Conservation (phyloP, 2,113 vertebrate species). For the Aphelocoma coerulescens region DNA sequence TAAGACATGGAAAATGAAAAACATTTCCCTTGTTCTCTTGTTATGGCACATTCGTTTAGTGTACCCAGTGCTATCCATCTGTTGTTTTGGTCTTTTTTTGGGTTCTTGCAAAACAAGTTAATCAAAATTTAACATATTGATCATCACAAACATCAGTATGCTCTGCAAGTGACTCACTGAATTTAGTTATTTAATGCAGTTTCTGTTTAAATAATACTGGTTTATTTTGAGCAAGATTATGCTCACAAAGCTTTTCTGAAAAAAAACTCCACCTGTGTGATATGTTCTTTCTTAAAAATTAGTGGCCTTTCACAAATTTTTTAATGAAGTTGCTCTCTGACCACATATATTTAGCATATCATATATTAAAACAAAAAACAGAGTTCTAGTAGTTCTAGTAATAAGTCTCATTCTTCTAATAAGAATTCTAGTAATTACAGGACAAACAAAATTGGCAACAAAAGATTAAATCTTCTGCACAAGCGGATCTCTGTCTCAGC, state of each 20-base stretch:
- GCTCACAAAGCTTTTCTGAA: neutral
- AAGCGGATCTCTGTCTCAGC: accelerated
- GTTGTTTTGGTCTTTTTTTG: neutral
- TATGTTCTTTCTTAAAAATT: neutral
- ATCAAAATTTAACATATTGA: neutral
- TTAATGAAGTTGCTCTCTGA: neutral
- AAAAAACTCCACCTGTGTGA: accelerated
- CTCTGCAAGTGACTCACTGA: neutral
- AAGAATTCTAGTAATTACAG: neutral
- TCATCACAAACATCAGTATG: neutral
- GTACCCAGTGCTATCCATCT: neutral
- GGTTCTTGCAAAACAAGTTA: neutral
- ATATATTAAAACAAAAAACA: neutral
- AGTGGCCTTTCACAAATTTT: neutral
- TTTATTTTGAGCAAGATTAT: neutral
- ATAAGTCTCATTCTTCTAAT: neutral
- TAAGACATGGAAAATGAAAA: neutral
- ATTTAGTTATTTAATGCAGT: neutral
- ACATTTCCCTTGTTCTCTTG: neutral
- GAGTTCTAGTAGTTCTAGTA: neutral
- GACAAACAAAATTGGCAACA: neutral
- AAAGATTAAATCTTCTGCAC: neutral
- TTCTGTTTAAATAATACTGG: neutral
- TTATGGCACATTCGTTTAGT: neutral
- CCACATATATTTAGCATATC: neutral